Base-by-base conservation (phyloP, 2,888 invertebrate genomes). In the Aromia moschata region DNA sequence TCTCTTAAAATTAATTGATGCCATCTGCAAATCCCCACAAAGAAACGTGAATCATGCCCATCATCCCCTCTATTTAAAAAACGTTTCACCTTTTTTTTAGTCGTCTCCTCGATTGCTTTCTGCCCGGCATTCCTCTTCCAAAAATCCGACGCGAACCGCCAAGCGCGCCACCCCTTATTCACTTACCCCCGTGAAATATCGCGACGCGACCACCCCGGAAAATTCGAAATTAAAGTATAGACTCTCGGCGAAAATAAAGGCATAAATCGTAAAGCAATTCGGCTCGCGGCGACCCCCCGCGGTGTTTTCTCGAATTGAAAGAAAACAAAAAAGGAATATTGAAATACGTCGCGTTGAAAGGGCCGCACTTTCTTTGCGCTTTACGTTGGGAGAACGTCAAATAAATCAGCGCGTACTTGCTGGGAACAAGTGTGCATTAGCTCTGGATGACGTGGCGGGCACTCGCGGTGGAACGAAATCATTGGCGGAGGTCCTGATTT, bases 251-350 rank as follows among this genome's bases (percentile, higher is more conserved):
- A 70, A 70, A 73, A 74, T 74, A 73, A 70, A 74, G 71, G 72
- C 71, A 74, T 75, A 74, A 74, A 75, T 75, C 70, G 65, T 60
- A 58, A 67, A 70, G 71, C 66, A 72, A 73, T 73, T 70, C 70
- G 67, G 62, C 60, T 15, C 15, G 7, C 14, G n/a, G 37, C 37
- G 59, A 70, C 71, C 70, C n/a, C 75, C 75, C 56, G 64, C 61
- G 58, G 74, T 59, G 64, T 65, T 67, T 70, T 70, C 33, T 9
- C 2, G 71, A 70, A 69, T 70, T 69, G 67, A 68, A 68, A 70
- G 69, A 71, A n/a, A 72, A 72, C 67, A 68, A 63, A 68, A 74
- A 72, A 72, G 71, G 70, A 73, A 72, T 71, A 70, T 69, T 69
- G 67, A 72, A 72, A 74, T 70, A 68, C 72, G 71, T 72, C 67